Conservation (phyloP, 2,113 vertebrate genomes). For the Hemibagrus wyckioides region DNA sequence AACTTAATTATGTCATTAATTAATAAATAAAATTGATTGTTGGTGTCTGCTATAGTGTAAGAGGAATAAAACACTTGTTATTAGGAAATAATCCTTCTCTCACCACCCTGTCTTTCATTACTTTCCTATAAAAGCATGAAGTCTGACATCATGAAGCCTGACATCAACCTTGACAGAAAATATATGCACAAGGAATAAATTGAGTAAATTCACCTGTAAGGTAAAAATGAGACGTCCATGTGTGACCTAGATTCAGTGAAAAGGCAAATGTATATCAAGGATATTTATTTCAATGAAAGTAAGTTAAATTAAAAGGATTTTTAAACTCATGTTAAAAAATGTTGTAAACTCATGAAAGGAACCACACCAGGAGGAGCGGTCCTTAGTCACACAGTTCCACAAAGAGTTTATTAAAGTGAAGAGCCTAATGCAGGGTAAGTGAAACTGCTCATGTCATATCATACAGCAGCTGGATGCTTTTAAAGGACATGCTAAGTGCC, state of each 20-base stretch:
- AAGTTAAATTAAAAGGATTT: not conserved
- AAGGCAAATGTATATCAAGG: not conserved
- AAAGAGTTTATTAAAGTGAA: not conserved
- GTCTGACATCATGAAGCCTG: too few relatives aligned
- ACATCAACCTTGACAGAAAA: not conserved
- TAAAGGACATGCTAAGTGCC: not conserved
- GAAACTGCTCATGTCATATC: not conserved
- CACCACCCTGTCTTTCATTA: too few relatives aligned
- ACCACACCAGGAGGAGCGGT: not conserved
- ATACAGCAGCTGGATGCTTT: not conserved
- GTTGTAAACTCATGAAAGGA: too few relatives aligned
- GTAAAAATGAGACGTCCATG: not conserved
- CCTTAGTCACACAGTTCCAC: not conserved
- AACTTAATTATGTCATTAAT: not conserved
- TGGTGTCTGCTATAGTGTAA: not conserved
- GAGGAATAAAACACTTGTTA: not conserved
- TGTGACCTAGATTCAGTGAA: not conserved
- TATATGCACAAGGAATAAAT: not conserved
- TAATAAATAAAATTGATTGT: not conserved
- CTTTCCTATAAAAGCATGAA: not conserved
- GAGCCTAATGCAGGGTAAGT: not conserved
- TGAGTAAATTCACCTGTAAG: not conserved
- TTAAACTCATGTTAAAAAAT: not conserved
- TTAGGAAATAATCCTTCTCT: too few relatives aligned
- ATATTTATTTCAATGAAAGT: not conserved